phyloP scores from a whole-genome alignment of 1,140 invertebrate species.

The Lasioglossum baleicum region DNA sequence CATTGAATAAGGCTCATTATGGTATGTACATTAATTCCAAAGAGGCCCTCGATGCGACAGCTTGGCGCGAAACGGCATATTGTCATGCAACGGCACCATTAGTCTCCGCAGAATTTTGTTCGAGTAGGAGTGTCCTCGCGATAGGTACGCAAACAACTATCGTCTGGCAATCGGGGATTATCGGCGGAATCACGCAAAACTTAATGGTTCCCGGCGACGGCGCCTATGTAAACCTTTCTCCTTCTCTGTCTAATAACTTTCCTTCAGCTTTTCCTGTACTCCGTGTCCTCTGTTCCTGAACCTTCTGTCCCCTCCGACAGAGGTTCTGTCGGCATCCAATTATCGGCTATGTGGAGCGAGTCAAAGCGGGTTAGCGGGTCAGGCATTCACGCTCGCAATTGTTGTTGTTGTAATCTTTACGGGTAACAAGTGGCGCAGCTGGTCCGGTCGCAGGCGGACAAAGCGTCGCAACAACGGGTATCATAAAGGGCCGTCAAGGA shows the following conservation, averaged over 20 bases:
- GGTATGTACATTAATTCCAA: neutral
- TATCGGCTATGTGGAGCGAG: constrained; percentile 28
- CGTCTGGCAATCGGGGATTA: constrained; percentile 16
- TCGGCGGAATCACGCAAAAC: constrained; percentile 27
- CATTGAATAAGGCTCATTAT: too few relatives aligned
- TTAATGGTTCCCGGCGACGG: constrained; percentile 10
- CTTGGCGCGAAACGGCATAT: neutral
- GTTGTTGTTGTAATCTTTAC: constrained; percentile 27
- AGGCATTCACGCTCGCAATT: constrained; percentile 21
- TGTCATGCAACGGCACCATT: neutral
- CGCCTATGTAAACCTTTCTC: constrained; percentile 12
- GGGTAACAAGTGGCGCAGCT: constrained; percentile 12
- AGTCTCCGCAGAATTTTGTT: neutral
- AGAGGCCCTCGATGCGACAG: neutral
- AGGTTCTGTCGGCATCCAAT: constrained; percentile 32
- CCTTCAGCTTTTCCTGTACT: neutral
- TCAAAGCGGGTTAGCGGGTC: constrained; percentile 23
- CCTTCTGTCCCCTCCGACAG: neutral
- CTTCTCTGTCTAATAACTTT: neutral
- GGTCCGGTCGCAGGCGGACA: neutral
- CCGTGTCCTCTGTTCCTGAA: neutral
- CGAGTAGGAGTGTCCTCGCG: neutral
- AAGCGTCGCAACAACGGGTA: neutral
- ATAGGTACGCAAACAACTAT: constrained; percentile 31
- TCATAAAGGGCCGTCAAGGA: constrained; percentile 4